Conservation (phyloP, 2,888 invertebrate species). For the Rosalia funebris region DNA sequence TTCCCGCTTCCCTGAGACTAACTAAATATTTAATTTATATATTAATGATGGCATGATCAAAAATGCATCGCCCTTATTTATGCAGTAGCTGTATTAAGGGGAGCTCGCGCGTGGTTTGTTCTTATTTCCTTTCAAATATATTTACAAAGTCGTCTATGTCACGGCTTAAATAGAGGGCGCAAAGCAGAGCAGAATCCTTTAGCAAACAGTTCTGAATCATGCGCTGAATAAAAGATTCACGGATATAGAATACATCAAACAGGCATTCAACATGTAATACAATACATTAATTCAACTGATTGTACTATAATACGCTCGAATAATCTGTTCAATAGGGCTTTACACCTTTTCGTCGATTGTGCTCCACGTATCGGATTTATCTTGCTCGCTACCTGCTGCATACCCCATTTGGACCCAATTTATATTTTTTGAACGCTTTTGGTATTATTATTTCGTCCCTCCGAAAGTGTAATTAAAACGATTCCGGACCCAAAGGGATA, state of each 20-base stretch:
- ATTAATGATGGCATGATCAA: too few relatives aligned
- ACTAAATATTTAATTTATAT: too few relatives aligned
- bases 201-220: slow-evolving; percentile 17
- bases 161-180: slow-evolving; percentile 15
- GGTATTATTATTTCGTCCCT: background rate
- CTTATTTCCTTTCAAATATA: slow-evolving; percentile 16
- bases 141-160: slow-evolving; percentile 10
- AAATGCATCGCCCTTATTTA: too few relatives aligned
- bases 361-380: background rate
- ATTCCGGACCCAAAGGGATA: too few relatives aligned
- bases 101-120: slow-evolving; percentile 16
- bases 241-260: slow-evolving; percentile 38
- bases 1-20: too few relatives aligned
- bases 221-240: slow-evolving; percentile 41
- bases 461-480: background rate
- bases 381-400: background rate
- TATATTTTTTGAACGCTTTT: background rate
- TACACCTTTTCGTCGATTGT: background rate
- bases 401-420: background rate
- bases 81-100: slow-evolving; percentile 5
- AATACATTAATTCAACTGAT: slow-evolving; percentile 40
- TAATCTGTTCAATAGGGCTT: background rate
- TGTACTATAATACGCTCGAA: slow-evolving; percentile 13
- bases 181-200: slow-evolving; percentile 13
- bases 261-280: slow-evolving; percentile 35